These are phyloP conservation scores for Altica lythri DNA, from an alignment of 2,888 invertebrate genomes.

Conservation along the genomic window DNA sequence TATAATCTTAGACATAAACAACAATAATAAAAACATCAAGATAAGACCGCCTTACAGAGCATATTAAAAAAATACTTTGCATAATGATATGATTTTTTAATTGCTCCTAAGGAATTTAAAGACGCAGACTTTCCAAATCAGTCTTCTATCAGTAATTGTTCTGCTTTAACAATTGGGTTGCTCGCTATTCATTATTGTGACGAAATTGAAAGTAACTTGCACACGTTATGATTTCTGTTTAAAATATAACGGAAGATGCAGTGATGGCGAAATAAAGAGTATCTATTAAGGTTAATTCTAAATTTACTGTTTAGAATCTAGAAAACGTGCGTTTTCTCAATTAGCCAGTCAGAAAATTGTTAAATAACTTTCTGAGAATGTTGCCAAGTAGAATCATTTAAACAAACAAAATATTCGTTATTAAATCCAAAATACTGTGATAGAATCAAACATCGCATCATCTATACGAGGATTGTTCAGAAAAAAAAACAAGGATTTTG, in stretches of 20 bases:
- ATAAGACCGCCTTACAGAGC: not conserved
- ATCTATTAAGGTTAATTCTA: too few species aligned
- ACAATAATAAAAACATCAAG: not conserved
- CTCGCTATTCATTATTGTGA: not conserved
- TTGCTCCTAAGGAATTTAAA: not conserved
- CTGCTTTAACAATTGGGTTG: conserved; percentile 1
- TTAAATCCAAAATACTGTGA: too few species aligned
- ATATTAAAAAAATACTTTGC: not conserved
- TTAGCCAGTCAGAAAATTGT: too few species aligned
- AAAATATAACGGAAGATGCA: not conserved
- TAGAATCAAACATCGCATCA: too few species aligned
- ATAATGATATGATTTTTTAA: not conserved
- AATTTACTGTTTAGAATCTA: too few species aligned
- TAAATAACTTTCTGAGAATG: too few species aligned
- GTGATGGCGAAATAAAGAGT: not conserved
- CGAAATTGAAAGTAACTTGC: not conserved
- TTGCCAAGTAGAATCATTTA: too few species aligned
- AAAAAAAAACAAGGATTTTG: too few species aligned
- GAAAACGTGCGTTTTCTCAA: too few species aligned
- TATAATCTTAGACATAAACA: not conserved
- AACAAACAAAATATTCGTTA: too few species aligned
- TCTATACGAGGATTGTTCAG: too few species aligned
- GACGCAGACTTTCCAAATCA: not conserved
- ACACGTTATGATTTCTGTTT: not conserved
- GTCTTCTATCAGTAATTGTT: conserved; percentile 3